Base-by-base conservation (phyloP, 2,888 invertebrate genomes). In the Drosophila kuntzei region DNA sequence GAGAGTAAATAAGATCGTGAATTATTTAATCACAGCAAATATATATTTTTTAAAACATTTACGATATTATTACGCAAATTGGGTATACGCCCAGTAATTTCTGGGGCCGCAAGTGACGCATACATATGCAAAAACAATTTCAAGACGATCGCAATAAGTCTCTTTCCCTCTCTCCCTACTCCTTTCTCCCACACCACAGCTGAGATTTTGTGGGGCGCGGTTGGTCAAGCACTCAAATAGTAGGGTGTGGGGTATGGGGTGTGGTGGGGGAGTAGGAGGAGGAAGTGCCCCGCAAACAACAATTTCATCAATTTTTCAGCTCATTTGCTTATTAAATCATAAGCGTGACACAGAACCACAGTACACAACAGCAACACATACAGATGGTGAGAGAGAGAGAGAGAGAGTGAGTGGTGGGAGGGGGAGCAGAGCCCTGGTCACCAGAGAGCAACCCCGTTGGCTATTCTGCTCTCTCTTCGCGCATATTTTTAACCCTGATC, bases 251-350 rank as follows among this genome's bases (percentile, higher is more conserved):
- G 44, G 18, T 20, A 20, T n/a, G 37, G 18, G 44, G 18, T 20
- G 11, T 3, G 36, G 25, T 32, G 20, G 1, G 14, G 44, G 37
- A 54, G 59, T 41, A 34, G n/a, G n/a, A n/a, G 29, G 9, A 54
- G 59, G 44, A 34, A 29, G 59, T 44, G 44, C 55, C 39, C 39
- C 44, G 61, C 66, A 66, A 67, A 55, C 64, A 85, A 75, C 75
- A 83, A 80, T 89, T 86, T 78, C 71, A 89, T 83, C 67, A 90
- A 82, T 84, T 84, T 89, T 61, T 73, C 76, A 90, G 87, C 87
- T 90, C 82, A 89, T 90, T 89, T 90, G 89, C 84, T 90, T 89
- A 89, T 88, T 90, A 90, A 89, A 86, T 80, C 89, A 87, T 79
- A 79, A 84, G 85, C 76, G 78, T 73, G 89, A 87, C 90, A 89